These are phyloP conservation scores for Glaucidium brasilianum DNA, from an alignment of 2,113 vertebrate genomes.

Conservation along the genomic window DNA sequence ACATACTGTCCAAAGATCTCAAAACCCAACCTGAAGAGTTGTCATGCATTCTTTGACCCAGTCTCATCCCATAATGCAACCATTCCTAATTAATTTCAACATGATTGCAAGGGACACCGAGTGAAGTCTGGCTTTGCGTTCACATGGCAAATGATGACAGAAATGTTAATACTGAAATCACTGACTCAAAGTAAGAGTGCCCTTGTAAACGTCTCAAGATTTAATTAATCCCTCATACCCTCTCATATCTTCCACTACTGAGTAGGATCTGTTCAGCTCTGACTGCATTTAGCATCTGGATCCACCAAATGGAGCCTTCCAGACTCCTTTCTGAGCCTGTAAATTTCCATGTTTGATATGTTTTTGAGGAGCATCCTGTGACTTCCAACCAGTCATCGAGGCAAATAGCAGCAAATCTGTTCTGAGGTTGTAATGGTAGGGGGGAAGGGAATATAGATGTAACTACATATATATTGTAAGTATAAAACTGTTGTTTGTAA, in stretches of 20 bases:
- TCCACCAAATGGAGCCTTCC: neutral
- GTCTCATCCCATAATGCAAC: neutral
- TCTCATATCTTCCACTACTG: neutral
- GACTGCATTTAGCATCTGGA: neutral
- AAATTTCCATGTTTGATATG: neutral
- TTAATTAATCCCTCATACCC: neutral
- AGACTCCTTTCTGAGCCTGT: neutral
- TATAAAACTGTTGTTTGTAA: neutral
- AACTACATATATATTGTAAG: neutral
- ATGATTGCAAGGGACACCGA: neutral
- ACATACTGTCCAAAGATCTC: neutral
- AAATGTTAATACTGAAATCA: neutral
- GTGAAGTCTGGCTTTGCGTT: neutral
- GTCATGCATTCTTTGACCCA: neutral
- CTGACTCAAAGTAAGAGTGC: neutral
- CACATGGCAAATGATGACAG: neutral
- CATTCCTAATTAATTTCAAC: neutral
- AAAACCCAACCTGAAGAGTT: neutral
- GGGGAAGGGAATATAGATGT: neutral
- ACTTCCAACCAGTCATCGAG: neutral
- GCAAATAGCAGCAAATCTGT: neutral
- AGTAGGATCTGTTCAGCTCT: neutral
- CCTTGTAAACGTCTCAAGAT: neutral
- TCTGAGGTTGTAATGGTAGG: neutral
- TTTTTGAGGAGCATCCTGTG: neutral